Evolutionary conservation across 2,797 vertebrate species (phyloP), one percentile per base, ranked within the genome.

Genomic region (Enteromius fasciolatus): DNA sequence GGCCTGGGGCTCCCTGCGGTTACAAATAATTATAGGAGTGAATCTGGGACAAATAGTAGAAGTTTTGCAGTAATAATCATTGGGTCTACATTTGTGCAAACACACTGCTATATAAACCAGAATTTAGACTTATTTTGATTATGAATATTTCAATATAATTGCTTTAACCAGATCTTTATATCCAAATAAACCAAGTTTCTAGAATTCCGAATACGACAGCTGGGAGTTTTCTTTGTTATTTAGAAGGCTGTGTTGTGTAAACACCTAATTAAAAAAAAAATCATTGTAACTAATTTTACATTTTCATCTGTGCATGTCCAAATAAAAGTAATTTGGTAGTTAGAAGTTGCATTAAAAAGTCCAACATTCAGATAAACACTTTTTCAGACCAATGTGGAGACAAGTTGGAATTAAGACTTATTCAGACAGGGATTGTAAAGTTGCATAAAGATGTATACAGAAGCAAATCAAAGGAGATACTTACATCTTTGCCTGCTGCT

Each of bases 401-500:
- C 10, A 1, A 2, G 28, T 50, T 50, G 8, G 69, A 72, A 31
- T 72, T 18, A 14, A 8, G 25, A 17, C 7, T 31, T 73, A 10
- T 46, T 36, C 17, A 36, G 1, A 36, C 7, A 57, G 54, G 23
- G n/a, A 25, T 59, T 59, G 23, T 25, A 11, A 31, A 48, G 44
- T 31, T 31, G 44, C 10, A 48, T 18, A 50, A 83, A 84, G 87
- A 2, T 28, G 23, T 18, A 54, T 59, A 8, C 25, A 67, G 28
- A 59, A n/a, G 48, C 15, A 50, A 82, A 85, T 39, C 46, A 44
- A 61, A 85, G 50, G 61, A 76, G 59, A 81, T 85, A 93, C 94
- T 93, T 93, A 98, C 97, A 92, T 98, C 97, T 95, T 98, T 97
- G 77, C 97, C 97, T 7, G 88, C 25, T 0, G 89, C n/a, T 31